phyloP scores from a whole-genome alignment of 2,797 vertebrate species.

The Clarias platycephalus region DNA sequence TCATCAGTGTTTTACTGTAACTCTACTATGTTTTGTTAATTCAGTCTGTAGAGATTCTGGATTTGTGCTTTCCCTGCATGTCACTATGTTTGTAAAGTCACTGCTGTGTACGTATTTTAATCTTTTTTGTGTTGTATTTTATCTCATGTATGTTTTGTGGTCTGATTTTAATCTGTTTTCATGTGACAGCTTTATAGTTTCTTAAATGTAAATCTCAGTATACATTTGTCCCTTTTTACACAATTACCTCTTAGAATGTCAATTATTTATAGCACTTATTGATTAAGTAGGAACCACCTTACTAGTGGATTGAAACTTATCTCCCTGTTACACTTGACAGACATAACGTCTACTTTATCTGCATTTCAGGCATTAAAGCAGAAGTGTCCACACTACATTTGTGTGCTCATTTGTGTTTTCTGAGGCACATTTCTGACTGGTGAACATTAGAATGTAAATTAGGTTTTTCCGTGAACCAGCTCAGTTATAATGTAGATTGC shows the following conservation, averaged over 20 bases:
- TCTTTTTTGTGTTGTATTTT: slow-evolving; percentile 26
- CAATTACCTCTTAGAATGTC: slow-evolving; percentile 18
- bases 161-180: slow-evolving; percentile 16
- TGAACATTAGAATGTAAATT: not conserved
- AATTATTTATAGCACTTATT: slow-evolving; percentile 27
- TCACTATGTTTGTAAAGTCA: slow-evolving; percentile 17
- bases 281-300: slow-evolving; percentile 18
- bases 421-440: not conserved
- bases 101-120: not conserved
- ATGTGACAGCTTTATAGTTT: slow-evolving; percentile 14
- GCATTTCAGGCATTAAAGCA: slow-evolving; percentile 39
- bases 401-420: not conserved
- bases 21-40: slow-evolving; percentile 3
- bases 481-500: not conserved
- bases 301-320: not conserved
- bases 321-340: slow-evolving; percentile 22
- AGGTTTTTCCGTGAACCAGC: not conserved
- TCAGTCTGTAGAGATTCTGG: not conserved
- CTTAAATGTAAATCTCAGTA: slow-evolving; percentile 14
- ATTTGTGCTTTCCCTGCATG: slow-evolving; percentile 26
- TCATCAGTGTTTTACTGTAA: slow-evolving; percentile 19
- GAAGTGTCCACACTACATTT: slow-evolving; percentile 5
- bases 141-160: slow-evolving; percentile 13
- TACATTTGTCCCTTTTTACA: slow-evolving; percentile 22
- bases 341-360: slow-evolving; percentile 9